phyloP scores from a whole-genome alignment of 2,888 invertebrate genomes.

The Corbicula japonica region DNA sequence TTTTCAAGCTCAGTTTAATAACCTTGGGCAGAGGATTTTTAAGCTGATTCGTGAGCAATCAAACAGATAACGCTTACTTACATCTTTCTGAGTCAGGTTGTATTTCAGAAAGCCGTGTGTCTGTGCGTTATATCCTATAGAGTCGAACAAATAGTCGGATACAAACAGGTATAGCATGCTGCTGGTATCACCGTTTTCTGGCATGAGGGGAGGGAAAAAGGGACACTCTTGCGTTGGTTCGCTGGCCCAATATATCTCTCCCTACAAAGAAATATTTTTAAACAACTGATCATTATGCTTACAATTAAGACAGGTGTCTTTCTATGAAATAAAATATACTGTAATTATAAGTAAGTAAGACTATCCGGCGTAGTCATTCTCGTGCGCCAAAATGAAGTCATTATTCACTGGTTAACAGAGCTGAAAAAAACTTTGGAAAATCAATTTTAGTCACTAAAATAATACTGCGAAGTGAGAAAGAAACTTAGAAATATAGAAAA shows the following conservation, averaged over 20 bases:
- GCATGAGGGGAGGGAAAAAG: constrained; percentile 61
- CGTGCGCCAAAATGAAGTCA: too few relatives aligned
- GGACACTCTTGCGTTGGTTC: constrained; percentile 61
- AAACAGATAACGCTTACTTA: constrained; percentile 50
- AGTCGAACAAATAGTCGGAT: constrained; percentile 73
- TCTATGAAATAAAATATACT: not conserved
- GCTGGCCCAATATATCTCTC: constrained; percentile 73
- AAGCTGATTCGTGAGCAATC: not conserved
- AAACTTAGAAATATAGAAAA: not conserved
- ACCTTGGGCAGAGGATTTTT: not conserved
- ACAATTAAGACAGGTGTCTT: not conserved
- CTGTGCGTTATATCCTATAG: constrained; percentile 69
- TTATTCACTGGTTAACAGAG: too few relatives aligned
- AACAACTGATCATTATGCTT: not conserved
- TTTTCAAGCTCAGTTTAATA: too few relatives aligned
- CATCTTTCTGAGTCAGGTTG: constrained; percentile 73
- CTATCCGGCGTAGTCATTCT: too few relatives aligned
- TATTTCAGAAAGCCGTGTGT: constrained; percentile 68
- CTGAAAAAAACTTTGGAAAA: too few relatives aligned
- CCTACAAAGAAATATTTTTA: constrained; percentile 42
- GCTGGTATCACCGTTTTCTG: constrained; percentile 39
- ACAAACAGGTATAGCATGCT: constrained; percentile 76
- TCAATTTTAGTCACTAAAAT: not conserved
- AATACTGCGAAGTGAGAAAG: not conserved
- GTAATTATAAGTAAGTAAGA: too few relatives aligned